These are phyloP conservation scores for Mongoloraphidia duomilia DNA, from an alignment of 2,888 invertebrate species.

Conservation along the genomic window DNA sequence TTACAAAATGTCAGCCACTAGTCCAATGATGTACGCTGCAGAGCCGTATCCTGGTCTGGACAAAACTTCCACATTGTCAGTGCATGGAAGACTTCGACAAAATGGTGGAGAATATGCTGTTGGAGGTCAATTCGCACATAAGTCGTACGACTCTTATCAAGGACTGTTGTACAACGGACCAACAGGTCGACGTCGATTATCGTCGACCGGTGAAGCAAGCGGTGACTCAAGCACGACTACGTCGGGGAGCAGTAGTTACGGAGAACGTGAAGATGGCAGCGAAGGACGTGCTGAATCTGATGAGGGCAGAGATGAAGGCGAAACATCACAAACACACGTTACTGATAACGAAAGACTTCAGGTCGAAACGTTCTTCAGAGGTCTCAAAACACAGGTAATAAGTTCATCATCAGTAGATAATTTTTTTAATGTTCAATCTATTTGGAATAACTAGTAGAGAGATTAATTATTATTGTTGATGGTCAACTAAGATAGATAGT, in stretches of 20 bases:
- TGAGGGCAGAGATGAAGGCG: constrained; percentile 26
- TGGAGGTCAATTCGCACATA: constrained; percentile 21
- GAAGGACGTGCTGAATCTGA: constrained; percentile 36
- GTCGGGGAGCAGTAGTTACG: constrained; percentile 33
- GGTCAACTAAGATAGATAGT: too few relatives aligned
- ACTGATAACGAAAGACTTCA: constrained; percentile 50
- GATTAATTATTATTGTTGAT: too few relatives aligned
- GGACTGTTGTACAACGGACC: constrained; percentile 21
- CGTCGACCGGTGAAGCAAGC: constrained; percentile 44
- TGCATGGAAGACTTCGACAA: constrained; percentile 3
- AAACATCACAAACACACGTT: constrained; percentile 31
- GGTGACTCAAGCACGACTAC: constrained; percentile 33
- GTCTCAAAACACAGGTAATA: constrained; percentile 55
- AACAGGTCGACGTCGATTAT: constrained; percentile 32
- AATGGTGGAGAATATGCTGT: not conserved
- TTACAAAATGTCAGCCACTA: too few relatives aligned
- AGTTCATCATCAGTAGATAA: too few relatives aligned
- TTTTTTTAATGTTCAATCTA: too few relatives aligned
- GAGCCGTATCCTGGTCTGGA: constrained; percentile 1
- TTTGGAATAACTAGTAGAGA: too few relatives aligned
- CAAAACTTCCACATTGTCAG: constrained; percentile 6
- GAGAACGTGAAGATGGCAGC: constrained; percentile 38
- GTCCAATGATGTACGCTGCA: constrained; percentile 1
- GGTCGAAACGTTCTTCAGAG: constrained; percentile 59
- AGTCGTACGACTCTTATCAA: constrained; percentile 26